These are phyloP conservation scores for Deilephila elpenor DNA, from an alignment of 2,888 invertebrate species.

Conservation along the genomic window DNA sequence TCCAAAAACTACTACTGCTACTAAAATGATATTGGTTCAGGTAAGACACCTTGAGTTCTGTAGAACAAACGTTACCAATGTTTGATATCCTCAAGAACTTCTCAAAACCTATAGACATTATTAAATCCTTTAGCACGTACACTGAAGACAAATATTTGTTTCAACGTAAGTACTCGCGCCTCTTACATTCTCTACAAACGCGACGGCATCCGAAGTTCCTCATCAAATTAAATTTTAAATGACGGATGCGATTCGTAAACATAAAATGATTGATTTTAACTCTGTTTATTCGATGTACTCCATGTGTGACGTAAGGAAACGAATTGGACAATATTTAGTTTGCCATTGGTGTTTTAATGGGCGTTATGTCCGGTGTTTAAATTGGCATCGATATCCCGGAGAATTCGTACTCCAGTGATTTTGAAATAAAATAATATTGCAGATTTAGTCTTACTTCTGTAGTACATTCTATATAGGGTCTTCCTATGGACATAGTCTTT, in stretches of 20 bases:
- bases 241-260: conserved; percentile 13
- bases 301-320: neutral
- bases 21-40: neutral
- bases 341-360: neutral
- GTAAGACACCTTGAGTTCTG: neutral
- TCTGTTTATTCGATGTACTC: neutral
- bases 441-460: too few species aligned
- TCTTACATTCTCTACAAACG: neutral
- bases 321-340: neutral
- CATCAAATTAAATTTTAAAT: conserved; percentile 10
- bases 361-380: too few species aligned
- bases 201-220: neutral
- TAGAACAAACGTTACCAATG: neutral
- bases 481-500: too few species aligned
- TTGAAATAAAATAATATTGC: too few species aligned
- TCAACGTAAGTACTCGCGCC: neutral
- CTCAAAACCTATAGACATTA: conserved; percentile 9
- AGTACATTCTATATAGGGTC: too few species aligned
- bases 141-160: conserved; percentile 13
- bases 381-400: too few species aligned
- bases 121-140: neutral
- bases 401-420: neutral
- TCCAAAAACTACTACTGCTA: neutral
- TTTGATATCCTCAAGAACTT: neutral
- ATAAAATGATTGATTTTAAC: neutral